phyloP scores from a whole-genome alignment of 2,797 vertebrate genomes.

The Chiroxiphia lanceolata region DNA sequence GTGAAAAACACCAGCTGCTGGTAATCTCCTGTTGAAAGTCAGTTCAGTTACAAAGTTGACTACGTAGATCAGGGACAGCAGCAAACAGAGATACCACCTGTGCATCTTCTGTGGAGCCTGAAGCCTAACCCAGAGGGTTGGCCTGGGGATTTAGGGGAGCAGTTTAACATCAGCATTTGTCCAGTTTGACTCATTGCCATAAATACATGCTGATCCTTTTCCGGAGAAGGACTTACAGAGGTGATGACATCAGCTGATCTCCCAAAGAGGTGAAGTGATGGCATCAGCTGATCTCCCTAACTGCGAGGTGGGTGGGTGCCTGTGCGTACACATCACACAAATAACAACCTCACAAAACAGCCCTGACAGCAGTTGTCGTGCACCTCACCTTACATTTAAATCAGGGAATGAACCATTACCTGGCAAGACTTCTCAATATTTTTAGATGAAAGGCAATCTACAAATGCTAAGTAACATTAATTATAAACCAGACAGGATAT shows the following conservation, averaged over 20 bases:
- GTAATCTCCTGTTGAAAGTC: background rate
- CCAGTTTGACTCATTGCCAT: background rate
- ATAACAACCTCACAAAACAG: background rate
- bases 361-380: background rate
- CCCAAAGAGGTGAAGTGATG: background rate
- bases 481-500: constrained; percentile 25
- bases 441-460: background rate
- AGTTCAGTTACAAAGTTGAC: background rate
- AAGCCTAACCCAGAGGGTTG: background rate
- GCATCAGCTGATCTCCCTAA: background rate
- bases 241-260: background rate
- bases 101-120: background rate
- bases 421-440: background rate
- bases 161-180: background rate
- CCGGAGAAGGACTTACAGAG: background rate
- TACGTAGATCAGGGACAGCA: background rate
- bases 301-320: background rate
- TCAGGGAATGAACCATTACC: background rate
- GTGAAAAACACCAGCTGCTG: background rate
- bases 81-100: background rate
- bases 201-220: background rate
- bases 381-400: background rate
- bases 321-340: background rate
- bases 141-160: background rate
- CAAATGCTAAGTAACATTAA: background rate